Conservation (phyloP, 2,888 invertebrate species). For the Cephus pulcher region DNA sequence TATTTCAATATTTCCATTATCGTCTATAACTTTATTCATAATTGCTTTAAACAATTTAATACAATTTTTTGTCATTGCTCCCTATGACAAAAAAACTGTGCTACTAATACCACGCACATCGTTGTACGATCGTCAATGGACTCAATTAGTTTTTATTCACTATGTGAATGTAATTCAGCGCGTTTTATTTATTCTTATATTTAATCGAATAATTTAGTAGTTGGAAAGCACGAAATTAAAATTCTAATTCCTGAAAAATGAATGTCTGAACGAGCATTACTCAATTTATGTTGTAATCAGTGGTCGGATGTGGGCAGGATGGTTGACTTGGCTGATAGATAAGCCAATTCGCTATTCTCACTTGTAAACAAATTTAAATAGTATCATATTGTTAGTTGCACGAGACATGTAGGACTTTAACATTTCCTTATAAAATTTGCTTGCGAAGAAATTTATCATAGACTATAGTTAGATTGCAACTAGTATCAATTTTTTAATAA, state of each 20-base stretch:
- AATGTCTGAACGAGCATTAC: not conserved
- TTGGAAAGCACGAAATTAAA: not conserved
- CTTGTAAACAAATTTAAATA: not conserved
- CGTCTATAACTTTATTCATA: not conserved
- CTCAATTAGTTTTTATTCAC: conserved; percentile 7
- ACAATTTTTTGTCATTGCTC: not conserved
- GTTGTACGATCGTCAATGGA: not conserved
- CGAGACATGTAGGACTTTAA: not conserved
- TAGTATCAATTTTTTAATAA: not conserved
- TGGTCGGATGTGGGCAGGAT: conserved; percentile 19
- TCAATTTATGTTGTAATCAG: conserved; percentile 8
- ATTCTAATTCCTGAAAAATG: not conserved
- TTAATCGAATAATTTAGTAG: not conserved
- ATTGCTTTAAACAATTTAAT: not conserved
- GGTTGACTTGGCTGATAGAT: conserved; percentile 13
- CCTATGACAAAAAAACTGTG: not conserved
- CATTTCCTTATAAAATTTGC: not conserved
- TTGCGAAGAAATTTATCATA: not conserved
- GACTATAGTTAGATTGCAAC: not conserved
- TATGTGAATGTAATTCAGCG: conserved; percentile 14
- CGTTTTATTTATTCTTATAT: not conserved
- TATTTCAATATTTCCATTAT: not conserved
- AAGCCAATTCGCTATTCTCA: conserved; percentile 2
- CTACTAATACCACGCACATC: not conserved
- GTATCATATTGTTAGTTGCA: conserved; percentile 1